Conservation (phyloP, 2,797 vertebrate genomes). For the Sandelia bainsii region DNA sequence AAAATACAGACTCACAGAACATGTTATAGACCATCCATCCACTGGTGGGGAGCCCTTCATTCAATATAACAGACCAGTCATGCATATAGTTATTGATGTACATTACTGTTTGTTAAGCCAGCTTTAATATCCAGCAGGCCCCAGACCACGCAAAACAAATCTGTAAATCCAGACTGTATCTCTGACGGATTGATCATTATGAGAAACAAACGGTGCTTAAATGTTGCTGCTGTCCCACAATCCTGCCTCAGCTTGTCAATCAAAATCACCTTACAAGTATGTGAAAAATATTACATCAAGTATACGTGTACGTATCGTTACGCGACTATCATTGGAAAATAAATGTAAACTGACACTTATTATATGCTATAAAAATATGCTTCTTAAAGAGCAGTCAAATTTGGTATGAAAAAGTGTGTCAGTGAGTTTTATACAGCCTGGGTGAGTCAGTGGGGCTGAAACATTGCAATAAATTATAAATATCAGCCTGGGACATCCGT, state of each 20-base stretch:
- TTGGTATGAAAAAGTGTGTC: neutral
- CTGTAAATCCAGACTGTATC: slow-evolving; percentile 13
- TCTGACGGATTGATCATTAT: slow-evolving; percentile 20
- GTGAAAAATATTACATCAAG: neutral
- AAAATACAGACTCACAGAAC: slow-evolving; percentile 16
- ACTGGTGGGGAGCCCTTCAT: neutral
- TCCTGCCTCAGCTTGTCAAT: slow-evolving; percentile 5
- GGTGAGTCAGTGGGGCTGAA: slow-evolving; percentile 46
- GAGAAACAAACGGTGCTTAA: neutral
- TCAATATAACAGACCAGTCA: slow-evolving; percentile 19
- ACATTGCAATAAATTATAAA: slow-evolving; percentile 55
- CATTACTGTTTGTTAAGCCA: slow-evolving; percentile 20
- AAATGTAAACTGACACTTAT: neutral
- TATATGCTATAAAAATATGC: neutral
- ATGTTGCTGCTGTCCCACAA: neutral
- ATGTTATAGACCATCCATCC: neutral
- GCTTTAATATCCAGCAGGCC: slow-evolving; percentile 30
- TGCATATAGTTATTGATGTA: slow-evolving; percentile 15
- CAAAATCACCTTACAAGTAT: neutral
- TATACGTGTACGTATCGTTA: neutral
- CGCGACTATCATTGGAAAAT: neutral
- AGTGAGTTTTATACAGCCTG: slow-evolving; percentile 17
- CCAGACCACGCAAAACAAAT: slow-evolving; percentile 39
- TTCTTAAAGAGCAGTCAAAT: neutral
- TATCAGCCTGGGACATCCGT: slow-evolving; percentile 48